phyloP scores from a whole-genome alignment of 1,140 invertebrate species.

The Papilio aristodemus region DNA sequence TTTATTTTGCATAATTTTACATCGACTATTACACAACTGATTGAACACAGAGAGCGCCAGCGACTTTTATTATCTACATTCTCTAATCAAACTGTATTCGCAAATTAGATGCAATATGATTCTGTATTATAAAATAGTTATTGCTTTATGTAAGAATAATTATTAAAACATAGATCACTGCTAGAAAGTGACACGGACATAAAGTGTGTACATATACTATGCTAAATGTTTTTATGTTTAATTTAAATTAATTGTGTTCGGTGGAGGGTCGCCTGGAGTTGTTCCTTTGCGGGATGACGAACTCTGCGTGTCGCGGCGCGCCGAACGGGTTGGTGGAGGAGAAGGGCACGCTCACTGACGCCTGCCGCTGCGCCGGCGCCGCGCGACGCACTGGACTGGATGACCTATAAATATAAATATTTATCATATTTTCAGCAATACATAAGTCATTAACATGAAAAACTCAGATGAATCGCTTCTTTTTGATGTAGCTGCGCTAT shows the following conservation, averaged over 20 bases:
- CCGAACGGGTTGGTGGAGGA: constrained; percentile 67
- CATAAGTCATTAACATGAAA: too few species aligned
- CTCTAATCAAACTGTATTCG: neutral
- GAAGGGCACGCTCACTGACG: constrained; percentile 55
- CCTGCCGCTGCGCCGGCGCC: constrained; percentile 37
- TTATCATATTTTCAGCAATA: too few species aligned
- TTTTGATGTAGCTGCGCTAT: too few species aligned
- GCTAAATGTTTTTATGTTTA: neutral
- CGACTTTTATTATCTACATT: neutral
- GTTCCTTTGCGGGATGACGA: constrained; percentile 81
- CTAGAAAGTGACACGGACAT: neutral
- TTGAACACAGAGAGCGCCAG: neutral
- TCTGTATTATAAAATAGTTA: constrained; percentile 18
- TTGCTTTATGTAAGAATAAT: neutral
- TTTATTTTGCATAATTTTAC: too few species aligned
- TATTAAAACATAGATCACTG: neutral
- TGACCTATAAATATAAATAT: constrained; percentile 33
- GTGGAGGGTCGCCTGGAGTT: constrained; percentile 58
- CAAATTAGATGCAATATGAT: neutral
- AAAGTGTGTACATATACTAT: neutral
- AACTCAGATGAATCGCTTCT: too few species aligned
- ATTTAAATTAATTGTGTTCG: constrained; percentile 43
- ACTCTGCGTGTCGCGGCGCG: constrained; percentile 78
- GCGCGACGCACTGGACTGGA: constrained; percentile 38
- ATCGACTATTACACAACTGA: neutral